A percentile compares a stretch with the other conserved stretches of the same genome.
phyloP scores from a whole-genome alignment of 2,888 invertebrate species.

The Callimorpha dominula region DNA sequence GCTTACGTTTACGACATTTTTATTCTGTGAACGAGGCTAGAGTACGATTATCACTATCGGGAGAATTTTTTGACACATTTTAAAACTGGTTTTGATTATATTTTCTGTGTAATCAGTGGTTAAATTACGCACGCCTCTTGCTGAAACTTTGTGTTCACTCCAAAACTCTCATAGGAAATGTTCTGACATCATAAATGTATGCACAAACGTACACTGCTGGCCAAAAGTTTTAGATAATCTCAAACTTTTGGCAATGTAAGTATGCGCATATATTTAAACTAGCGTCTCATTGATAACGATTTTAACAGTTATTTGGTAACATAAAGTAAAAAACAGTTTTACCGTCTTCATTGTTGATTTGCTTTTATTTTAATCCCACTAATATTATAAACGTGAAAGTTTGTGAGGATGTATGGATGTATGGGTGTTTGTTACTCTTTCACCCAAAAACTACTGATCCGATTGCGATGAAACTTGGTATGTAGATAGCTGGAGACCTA shows the following conservation, averaged over 20 bases:
- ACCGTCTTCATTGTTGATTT: no score
- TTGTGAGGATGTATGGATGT: neutral
- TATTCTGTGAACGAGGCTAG: no score
- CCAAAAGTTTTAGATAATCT: slow-evolving; percentile 18
- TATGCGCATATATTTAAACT: slow-evolving; percentile 17
- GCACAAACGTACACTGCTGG: slow-evolving; percentile 15
- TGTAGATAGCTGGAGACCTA: neutral
- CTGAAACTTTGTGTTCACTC: slow-evolving; percentile 5
- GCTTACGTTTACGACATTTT: no score
- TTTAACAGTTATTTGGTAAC: neutral
- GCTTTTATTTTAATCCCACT: no score
- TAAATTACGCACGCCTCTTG: neutral
- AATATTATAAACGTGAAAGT: no score
- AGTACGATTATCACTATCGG: no score
- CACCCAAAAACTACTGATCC: no score
- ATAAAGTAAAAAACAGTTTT: no score
- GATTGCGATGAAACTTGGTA: no score
- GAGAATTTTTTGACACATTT: no score
- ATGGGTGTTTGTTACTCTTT: neutral
- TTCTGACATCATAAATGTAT: slow-evolving; percentile 15
- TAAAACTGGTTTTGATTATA: no score
- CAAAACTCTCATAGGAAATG: slow-evolving; percentile 5
- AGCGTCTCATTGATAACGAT: neutral
- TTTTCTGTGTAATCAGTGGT: neutral
- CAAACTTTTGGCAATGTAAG: slow-evolving; percentile 18